Evolutionary conservation across 2,797 vertebrate genomes (phyloP).

Genomic region (Botia kubotai): DNA sequence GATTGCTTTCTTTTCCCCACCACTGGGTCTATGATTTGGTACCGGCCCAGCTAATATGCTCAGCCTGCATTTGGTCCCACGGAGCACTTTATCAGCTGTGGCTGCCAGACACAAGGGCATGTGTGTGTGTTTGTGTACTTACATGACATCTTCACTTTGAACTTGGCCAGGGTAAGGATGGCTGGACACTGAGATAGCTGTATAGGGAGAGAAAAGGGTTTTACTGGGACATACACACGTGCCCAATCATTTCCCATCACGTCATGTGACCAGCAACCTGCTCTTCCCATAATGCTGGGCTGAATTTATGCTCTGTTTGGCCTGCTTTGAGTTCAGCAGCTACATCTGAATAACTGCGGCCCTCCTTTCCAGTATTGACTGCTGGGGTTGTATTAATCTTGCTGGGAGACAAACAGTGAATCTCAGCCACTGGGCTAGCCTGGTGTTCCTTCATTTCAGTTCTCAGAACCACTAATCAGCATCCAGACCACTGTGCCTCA

Average conservation of each 20-base stretch:
- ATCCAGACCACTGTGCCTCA: slow-evolving; percentile 66
- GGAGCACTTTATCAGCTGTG: slow-evolving; percentile 15
- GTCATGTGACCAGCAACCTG: slow-evolving; percentile 55
- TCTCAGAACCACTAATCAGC: slow-evolving; percentile 71
- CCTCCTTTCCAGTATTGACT: slow-evolving; percentile 69
- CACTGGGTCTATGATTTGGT: slow-evolving; percentile 40
- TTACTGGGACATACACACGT: slow-evolving; percentile 21
- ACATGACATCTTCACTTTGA: slow-evolving; percentile 89
- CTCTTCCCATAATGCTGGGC: slow-evolving; percentile 61
- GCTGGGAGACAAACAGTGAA: slow-evolving; percentile 73
- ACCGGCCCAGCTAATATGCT: slow-evolving; percentile 20
- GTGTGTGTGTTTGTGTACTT: slow-evolving; percentile 72
- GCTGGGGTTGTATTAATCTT: slow-evolving; percentile 61
- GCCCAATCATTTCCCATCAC: background rate
- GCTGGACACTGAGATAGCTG: slow-evolving; percentile 91
- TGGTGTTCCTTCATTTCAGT: too few relatives aligned
- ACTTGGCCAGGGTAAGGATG: slow-evolving; percentile 91
- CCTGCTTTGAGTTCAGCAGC: slow-evolving; percentile 61
- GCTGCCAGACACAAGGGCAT: slow-evolving; percentile 14
- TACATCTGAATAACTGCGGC: slow-evolving; percentile 73
- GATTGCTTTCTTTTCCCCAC: slow-evolving; percentile 39
- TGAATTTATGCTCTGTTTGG: slow-evolving; percentile 54
- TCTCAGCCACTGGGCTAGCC: slow-evolving; percentile 64
- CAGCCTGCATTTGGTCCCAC: slow-evolving; percentile 9
- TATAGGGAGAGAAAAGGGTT: slow-evolving; percentile 56